Base-by-base conservation (phyloP, 2,888 invertebrate genomes). In the Tinea trinotella region DNA sequence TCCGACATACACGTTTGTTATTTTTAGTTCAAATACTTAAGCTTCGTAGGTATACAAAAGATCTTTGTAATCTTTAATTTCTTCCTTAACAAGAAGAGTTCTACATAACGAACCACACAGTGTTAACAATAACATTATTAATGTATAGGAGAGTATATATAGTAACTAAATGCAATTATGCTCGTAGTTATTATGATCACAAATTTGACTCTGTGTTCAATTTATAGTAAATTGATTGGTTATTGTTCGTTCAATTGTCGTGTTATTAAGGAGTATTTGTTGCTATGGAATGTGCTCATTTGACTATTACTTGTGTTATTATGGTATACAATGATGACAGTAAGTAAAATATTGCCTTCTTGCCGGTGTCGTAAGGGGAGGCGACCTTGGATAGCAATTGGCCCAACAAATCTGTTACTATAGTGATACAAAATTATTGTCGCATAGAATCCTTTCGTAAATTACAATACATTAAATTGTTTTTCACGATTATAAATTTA, bases 171-270 rank as follows among this genome's bases (percentile, higher is more conserved):
- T 40, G 40, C 40, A 40, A 40, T 40, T 40, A 40, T 15, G 13
- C 40, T 7, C 2, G 7, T 40, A 12, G 40, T n/a, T 40, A 24
- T 9, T 7, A 4, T 40, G 46, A 46, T 46, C 10, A 46, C 46
- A 40, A 40, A 40, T 19, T 46, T 46, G 17, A 7, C 19, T 18
- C 46, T 6, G 46, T n/a, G n/a, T 46, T 19, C 46, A 17, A 46
- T 46, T 46, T 19, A 18, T 50, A 20, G 52, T 50, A 55, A 56
- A 49, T 35, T 62, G 60, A 62, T 63, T 62, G 57, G 50, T 54
- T 48, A 61, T 61, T 61, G 62, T 62, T 57, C 52, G 53, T 52
- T 55, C 59, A 61, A 62, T 64, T 60, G 59, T 54, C 57, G 10
- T 4, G 46, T 55, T 56, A 61, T 61, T 59, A 56, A 56, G 57